Percentiles rank a stretch among this genome's conserved stretches.
Conservation (phyloP, 2,113 vertebrate genomes). For the Grammomys dolichurus region DNA sequence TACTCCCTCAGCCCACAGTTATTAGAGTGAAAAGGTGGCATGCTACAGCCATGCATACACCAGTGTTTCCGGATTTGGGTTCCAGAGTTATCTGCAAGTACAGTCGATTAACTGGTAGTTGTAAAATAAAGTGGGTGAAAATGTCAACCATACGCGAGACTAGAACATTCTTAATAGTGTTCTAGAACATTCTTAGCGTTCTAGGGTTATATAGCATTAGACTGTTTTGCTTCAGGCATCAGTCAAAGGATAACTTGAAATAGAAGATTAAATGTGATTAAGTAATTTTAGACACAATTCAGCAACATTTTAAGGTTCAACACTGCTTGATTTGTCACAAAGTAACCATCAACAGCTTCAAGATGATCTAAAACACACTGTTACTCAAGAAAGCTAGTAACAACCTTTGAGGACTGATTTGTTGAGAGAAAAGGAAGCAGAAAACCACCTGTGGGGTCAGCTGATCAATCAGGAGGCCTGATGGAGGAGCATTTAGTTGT, state of each 20-base stretch:
- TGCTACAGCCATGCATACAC: rapidly evolving
- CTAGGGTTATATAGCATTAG: neutral
- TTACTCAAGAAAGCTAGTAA: neutral
- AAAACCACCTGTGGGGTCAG: neutral
- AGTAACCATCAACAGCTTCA: neutral
- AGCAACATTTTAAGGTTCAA: neutral
- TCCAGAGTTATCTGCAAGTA: neutral
- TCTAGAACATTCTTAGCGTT: neutral
- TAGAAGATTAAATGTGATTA: constrained; percentile 8
- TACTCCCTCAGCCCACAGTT: neutral
- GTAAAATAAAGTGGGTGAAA: neutral
- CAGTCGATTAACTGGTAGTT: neutral
- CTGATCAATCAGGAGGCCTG: neutral
- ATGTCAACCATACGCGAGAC: neutral
- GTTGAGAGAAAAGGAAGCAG: neutral
- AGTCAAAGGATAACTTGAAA: neutral
- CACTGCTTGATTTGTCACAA: neutral
- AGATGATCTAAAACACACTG: neutral
- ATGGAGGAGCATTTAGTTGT: neutral
- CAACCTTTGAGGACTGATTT: neutral
- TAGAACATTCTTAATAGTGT: neutral
- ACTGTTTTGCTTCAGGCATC: neutral
- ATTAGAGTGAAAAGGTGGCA: neutral
- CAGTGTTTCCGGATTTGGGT: neutral
- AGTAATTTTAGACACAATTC: neutral